A percentile compares a stretch with the other conserved stretches of the same genome.
phyloP scores from a whole-genome alignment of 1,140 invertebrate genomes.

The Drosophila nasuta region DNA sequence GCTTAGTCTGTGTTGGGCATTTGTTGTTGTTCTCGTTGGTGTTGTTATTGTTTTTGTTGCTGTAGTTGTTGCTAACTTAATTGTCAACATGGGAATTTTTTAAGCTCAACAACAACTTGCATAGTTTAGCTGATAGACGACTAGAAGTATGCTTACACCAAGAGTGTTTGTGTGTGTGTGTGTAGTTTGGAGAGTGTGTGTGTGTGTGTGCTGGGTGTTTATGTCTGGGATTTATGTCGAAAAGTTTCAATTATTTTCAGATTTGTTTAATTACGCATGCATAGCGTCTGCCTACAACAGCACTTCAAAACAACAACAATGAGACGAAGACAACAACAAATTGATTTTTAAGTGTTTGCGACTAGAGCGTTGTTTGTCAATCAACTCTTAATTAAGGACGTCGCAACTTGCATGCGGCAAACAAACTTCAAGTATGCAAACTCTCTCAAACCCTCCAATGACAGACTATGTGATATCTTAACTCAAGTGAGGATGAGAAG shows the following conservation, averaged over 20 bases:
- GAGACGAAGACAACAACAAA: constrained; percentile 46
- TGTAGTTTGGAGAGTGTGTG: neutral
- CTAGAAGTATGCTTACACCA: neutral
- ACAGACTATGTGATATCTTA: neutral
- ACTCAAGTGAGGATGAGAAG: neutral
- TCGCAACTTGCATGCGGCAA: constrained; percentile 46
- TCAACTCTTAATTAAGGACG: constrained; percentile 57
- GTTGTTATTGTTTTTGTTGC: constrained; percentile 41
- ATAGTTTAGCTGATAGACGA: constrained; percentile 57
- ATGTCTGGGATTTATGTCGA: constrained; percentile 65
- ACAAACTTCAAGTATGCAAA: constrained; percentile 13
- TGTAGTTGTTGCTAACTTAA: constrained; percentile 76
- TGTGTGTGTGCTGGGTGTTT: constrained; percentile 36
- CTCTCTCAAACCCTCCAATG: no score
- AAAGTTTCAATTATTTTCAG: constrained; percentile 82
- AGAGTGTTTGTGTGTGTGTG: neutral
- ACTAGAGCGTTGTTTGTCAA: constrained; percentile 57
- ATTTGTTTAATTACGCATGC: constrained; percentile 75
- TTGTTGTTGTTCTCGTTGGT: constrained; percentile 39
- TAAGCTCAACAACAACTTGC: constrained; percentile 62
- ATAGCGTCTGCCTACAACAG: constrained; percentile 33
- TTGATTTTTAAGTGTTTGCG: constrained; percentile 68
- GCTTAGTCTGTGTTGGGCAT: constrained; percentile 36
- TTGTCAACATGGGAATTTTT: constrained; percentile 83
- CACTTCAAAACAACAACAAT: constrained; percentile 16